Base-by-base conservation (phyloP, 2,888 invertebrate species). In the Plagiodera versicolora region DNA sequence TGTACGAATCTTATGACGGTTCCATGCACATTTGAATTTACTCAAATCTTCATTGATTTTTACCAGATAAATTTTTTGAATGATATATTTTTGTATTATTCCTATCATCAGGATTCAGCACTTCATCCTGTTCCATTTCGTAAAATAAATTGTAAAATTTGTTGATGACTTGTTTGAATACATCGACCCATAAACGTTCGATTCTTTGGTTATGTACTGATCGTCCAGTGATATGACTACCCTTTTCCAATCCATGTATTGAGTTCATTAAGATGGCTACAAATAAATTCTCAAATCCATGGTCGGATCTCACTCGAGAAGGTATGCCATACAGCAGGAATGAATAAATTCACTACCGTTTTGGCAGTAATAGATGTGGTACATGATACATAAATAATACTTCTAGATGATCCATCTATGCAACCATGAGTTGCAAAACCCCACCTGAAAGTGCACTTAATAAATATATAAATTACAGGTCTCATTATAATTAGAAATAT, bases 111-210 rank as follows among this genome's bases (percentile, higher is more conserved):
- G 53, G 44, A 16, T 53, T 44, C n/a, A 53, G 53, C 11, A 19
- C 20, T 24, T 44, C 44, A 1, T 53, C 44, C 18, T 53, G 24
- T 44, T 53, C 44, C 53, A 53, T 53, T 24, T 44, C 10, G 44
- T 53, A 53, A 44, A 45, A 53, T 16, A 53, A 53, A 16, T 53
- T 11, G 14, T 53, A 45, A 24, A 44, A 53, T 8, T 39, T 53
- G 39, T 53, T 44, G 24, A 53, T 53, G 39, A 53, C 53, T 44
- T 53, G 53, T 44, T 24, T 39, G 28, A 53, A 53, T 39, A 39
- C 53, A 53, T 53, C 45, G 20, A 50, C 46, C 57, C 57, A 58
- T 19, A 58, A 45, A 19, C 57, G 35, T 44, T 58, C 57, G 10
- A 51, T 58, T 58, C 51, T 19, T 28, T 58, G 57, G 19, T 58